Percentiles rank a stretch among this genome's conserved stretches.
These are phyloP conservation scores for Pseudotriccus pelzelni DNA, from an alignment of 2,797 vertebrate genomes.

Conservation along the genomic window DNA sequence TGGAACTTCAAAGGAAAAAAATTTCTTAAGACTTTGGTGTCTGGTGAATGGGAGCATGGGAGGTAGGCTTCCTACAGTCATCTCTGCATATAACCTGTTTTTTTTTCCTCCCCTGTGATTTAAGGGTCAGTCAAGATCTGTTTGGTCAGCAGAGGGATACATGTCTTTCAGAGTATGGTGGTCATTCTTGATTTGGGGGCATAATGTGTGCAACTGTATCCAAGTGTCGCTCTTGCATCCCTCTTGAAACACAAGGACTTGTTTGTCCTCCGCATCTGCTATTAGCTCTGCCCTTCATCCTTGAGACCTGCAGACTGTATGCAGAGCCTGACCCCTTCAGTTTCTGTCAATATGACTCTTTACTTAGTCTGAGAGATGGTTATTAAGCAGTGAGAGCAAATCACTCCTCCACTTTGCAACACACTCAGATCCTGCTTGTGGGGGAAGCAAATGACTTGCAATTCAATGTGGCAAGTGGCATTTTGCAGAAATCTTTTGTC, in stretches of 20 bases:
- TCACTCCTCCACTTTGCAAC: neutral
- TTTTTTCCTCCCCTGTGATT: neutral
- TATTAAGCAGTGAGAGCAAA: slow-evolving; percentile 28
- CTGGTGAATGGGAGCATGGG: neutral
- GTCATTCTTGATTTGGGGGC: neutral
- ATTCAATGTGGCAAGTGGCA: neutral
- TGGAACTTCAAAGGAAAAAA: neutral
- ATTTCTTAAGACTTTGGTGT: neutral
- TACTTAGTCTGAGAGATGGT: neutral
- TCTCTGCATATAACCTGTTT: neutral
- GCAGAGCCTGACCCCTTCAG: neutral
- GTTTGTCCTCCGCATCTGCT: neutral
- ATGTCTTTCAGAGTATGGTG: neutral
- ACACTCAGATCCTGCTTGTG: neutral
- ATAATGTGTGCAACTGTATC: neutral
- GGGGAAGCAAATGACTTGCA: neutral
- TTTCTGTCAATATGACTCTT: neutral
- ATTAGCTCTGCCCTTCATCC: neutral
- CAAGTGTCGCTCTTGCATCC: neutral
- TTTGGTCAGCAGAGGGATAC: neutral
- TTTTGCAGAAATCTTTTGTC: neutral
- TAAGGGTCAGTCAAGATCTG: neutral
- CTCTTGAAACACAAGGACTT: neutral
- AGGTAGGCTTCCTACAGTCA: neutral
- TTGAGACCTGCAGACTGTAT: neutral